phyloP scores from a whole-genome alignment of 37 sponge, comb jelly and placozoan genomes.

The Axinella damicornis region DNA sequence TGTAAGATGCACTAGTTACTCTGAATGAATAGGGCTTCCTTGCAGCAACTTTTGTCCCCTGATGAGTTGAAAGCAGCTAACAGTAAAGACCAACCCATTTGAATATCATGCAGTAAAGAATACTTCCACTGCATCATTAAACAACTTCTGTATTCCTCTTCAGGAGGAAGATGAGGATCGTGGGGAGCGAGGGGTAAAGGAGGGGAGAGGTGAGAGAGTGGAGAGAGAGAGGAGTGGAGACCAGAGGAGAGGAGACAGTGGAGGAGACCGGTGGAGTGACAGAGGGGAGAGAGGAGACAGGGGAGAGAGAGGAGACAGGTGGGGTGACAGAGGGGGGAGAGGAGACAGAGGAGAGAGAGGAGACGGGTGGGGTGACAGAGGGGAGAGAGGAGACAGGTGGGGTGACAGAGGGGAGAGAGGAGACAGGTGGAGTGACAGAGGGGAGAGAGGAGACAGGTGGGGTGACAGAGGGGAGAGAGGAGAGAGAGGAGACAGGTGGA shows the following conservation, averaged over 20 bases:
- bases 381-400: too few relatives aligned
- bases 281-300: neutral
- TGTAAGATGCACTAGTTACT: too few relatives aligned
- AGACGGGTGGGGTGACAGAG: too few relatives aligned
- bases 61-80: too few relatives aligned
- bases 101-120: too few relatives aligned
- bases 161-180: slow-evolving; percentile 9
- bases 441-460: neutral
- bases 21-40: too few relatives aligned
- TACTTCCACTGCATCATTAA: too few relatives aligned
- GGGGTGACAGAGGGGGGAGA: neutral
- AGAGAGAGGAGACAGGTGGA: neutral
- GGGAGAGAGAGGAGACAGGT: neutral
- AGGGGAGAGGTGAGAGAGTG: neutral
- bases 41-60: too few relatives aligned
- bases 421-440: neutral
- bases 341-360: neutral
- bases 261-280: neutral
- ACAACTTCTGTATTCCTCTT: too few relatives aligned
- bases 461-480: neutral
- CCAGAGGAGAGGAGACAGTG: neutral
- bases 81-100: too few relatives aligned
- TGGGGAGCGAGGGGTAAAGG: neutral
- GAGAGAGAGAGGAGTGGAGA: neutral
- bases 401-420: neutral